Conservation (phyloP, 2,888 invertebrate species). For the Cenopis cana region DNA sequence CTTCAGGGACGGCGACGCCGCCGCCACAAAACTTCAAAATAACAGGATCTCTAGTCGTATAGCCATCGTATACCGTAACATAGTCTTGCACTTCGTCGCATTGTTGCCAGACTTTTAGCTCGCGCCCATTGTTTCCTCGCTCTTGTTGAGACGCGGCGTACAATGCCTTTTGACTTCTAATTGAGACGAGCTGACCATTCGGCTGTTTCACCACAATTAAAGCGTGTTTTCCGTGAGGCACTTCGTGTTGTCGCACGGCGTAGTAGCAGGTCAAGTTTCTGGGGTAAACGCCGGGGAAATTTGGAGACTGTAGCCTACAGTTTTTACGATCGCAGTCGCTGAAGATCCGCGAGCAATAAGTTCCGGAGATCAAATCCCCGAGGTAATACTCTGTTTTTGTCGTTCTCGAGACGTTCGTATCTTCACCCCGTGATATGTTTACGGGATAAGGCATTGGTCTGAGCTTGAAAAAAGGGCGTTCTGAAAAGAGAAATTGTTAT, state of each 20-base stretch:
- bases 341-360: conserved; percentile 96
- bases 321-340: conserved; percentile 96
- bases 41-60: conserved; percentile 94
- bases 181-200: conserved; percentile 93
- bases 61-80: conserved; percentile 95
- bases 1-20: conserved; percentile 93
- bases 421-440: conserved; percentile 80
- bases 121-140: conserved; percentile 84
- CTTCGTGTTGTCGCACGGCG: conserved; percentile 93
- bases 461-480: conserved; percentile 81
- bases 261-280: conserved; percentile 97
- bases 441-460: conserved; percentile 77
- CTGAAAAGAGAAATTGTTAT: conserved; percentile 70
- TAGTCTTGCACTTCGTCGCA: conserved; percentile 95
- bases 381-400: conserved; percentile 88
- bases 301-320: conserved; percentile 95
- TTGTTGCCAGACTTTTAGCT: conserved; percentile 91
- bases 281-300: conserved; percentile 97
- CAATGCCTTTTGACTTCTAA: conserved; percentile 90
- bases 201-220: conserved; percentile 94
- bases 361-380: conserved; percentile 95
- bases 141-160: conserved; percentile 85
- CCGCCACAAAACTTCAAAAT: conserved; percentile 96
- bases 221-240: conserved; percentile 94
- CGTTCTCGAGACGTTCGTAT: conserved; percentile 72